Evolutionary conservation across 2,113 vertebrate species (phyloP).

Genomic region (Cariama cristata): DNA sequence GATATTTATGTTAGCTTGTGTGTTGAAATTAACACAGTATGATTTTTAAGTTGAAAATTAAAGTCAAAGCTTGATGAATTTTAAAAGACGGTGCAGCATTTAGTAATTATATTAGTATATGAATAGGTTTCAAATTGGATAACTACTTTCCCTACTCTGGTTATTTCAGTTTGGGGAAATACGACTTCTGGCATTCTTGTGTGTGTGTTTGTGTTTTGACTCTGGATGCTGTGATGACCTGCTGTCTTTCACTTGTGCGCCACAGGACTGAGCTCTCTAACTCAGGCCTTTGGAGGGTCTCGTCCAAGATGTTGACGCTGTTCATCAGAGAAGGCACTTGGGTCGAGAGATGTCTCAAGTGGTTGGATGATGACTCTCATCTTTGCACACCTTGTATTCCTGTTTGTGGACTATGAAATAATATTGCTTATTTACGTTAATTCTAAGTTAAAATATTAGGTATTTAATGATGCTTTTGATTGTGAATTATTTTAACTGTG

Average conservation of each 20-base stretch:
- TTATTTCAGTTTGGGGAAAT: neutral
- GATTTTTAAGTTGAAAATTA: neutral
- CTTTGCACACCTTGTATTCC: neutral
- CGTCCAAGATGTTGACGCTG: neutral
- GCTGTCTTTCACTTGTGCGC: neutral
- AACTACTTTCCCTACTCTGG: neutral
- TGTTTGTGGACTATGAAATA: neutral
- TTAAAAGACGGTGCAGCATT: neutral
- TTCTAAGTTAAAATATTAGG: neutral
- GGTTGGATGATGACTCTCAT: neutral
- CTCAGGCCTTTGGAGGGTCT: neutral
- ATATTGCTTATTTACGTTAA: neutral
- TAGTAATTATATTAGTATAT: neutral
- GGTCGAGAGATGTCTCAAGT: fast-evolving
- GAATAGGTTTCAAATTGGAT: neutral
- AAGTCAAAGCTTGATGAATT: neutral
- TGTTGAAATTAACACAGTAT: neutral
- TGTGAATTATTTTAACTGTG: neutral
- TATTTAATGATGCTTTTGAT: neutral
- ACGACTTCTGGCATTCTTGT: neutral
- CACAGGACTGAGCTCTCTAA: neutral
- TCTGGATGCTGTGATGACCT: neutral
- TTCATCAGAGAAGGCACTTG: neutral
- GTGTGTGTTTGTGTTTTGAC: neutral
- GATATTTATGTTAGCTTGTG: neutral